Evolutionary conservation across 2,888 invertebrate species (phyloP).

Genomic region (Steinernema hermaphroditum): DNA sequence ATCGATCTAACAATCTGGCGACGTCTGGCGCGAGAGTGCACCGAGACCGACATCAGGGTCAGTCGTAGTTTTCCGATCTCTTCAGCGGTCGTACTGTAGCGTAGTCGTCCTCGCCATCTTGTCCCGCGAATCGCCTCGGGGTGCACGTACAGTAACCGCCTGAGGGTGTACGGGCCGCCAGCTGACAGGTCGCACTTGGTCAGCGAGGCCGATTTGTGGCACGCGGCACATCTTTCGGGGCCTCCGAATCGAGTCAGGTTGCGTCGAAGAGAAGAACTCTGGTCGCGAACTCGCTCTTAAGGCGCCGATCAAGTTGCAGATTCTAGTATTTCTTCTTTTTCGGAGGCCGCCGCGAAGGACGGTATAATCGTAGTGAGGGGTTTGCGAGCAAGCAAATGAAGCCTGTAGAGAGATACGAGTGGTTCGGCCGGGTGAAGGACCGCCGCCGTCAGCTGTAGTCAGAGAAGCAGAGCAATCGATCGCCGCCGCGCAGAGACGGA

Average conservation of each 20-base stretch:
- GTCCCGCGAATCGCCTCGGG: not conserved
- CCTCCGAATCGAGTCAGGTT: too few species aligned
- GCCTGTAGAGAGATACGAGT: conserved; percentile 24
- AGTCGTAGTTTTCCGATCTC: too few species aligned
- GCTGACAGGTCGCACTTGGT: too few species aligned
- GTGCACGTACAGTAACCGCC: not conserved
- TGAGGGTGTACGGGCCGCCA: not conserved
- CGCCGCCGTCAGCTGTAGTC: conserved; percentile 23
- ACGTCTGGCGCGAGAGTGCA: too few species aligned
- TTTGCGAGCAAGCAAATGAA: conserved; percentile 28
- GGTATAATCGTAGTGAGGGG: conserved; percentile 30
- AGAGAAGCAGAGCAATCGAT: conserved; percentile 27
- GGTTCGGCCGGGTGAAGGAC: conserved; percentile 14
- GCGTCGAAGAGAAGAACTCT: too few species aligned
- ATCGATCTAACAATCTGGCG: too few species aligned
- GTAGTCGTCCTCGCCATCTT: not conserved
- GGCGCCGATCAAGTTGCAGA: conserved; percentile 30
- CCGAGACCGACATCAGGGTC: too few species aligned
- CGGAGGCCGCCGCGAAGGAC: conserved; percentile 31
- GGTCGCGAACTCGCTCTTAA: conserved; percentile 27
- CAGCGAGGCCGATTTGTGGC: too few species aligned
- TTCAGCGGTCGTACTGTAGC: too few species aligned
- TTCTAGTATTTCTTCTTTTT: conserved; percentile 31
- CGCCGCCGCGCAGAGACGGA: conserved; percentile 3
- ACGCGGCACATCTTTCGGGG: too few species aligned